phyloP scores from a whole-genome alignment of 2,797 vertebrate genomes.

The Chrysocyon brachyurus region DNA sequence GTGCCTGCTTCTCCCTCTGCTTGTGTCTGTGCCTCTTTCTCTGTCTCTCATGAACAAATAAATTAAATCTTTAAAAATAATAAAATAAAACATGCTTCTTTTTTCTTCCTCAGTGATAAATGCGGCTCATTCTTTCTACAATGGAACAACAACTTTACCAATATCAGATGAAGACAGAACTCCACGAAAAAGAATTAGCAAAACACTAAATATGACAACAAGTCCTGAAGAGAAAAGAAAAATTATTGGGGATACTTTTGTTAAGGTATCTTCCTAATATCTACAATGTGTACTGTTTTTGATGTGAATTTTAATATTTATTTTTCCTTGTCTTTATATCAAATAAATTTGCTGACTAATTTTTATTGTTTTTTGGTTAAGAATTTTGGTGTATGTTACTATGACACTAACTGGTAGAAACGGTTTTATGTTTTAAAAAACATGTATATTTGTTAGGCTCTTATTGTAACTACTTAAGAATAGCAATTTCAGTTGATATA shows the following conservation, averaged over 20 bases:
- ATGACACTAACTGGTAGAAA: neutral
- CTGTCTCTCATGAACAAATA: no score
- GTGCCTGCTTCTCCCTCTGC: no score
- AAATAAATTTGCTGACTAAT: neutral
- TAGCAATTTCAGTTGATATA: neutral
- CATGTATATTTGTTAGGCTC: neutral
- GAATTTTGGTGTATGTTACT: neutral
- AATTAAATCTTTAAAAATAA: no score
- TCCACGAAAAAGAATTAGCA: conserved; percentile 98
- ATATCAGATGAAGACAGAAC: conserved; percentile 99
- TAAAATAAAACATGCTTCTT: conserved; percentile 20
- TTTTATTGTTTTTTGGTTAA: neutral
- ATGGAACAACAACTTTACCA: conserved; percentile 98
- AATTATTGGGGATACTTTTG: conserved; percentile 99
- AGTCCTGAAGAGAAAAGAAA: conserved; percentile 99
- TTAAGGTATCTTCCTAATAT: conserved; percentile 91
- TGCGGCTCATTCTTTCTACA: conserved; percentile 99
- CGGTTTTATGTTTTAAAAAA: conserved; percentile 16
- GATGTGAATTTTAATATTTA: conserved; percentile 19
- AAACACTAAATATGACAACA: conserved; percentile 99
- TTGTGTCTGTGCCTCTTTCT: no score
- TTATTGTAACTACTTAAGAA: conserved; percentile 16
- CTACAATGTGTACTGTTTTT: neutral
- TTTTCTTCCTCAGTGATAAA: conserved; percentile 93
- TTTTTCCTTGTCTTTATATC: neutral